Evolutionary conservation across 1,140 invertebrate genomes (phyloP), one percentile per base, ranked within the genome.

Genomic region (Drosophila lacteicornis): DNA sequence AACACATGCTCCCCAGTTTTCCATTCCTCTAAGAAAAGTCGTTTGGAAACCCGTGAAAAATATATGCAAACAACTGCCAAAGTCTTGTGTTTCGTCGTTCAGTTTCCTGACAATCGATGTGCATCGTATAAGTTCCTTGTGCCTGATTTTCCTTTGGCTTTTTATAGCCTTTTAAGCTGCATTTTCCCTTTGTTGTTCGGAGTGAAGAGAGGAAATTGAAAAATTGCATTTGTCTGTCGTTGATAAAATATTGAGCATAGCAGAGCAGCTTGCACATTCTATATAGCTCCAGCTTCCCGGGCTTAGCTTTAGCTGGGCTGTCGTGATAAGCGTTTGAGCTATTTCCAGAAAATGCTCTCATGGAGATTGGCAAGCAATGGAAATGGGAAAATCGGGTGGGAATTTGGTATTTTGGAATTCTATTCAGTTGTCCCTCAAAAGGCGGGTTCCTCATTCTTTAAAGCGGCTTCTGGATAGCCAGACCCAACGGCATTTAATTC

Each of bases 161-260:
- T 85, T 85, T 86, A 86, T 85, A 65, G 79, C 82, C 75, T 66
- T 85, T 86, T 81, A 79, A 86, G 82, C 79, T 79, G 77, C 53
- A 19, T 79, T 62, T 61, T 69, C 51, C 70, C 60, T 82, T 79
- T 82, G 80, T 82, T 74, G 49, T 74, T 30, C 36, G 27, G 40
- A 51, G 62, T 67, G 65, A 65, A 49, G 45, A 25, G 61, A 60
- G 43, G 63, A 85, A 86, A 85, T 86, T 85, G 82, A 86, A 85
- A 85, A 85, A 85, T 85, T 86, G 82, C 79, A 83, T 86, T 85
- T 67, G 76, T 81, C 73, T 81, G 77, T 53, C 55, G 77, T 71
- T 83, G 74, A 75, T 85, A 85, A 85, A 81, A 85, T 85, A 85
- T 85, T 79, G 82, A 85, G 68, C 53, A n/a, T 30, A 38, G 33